Base-by-base conservation (phyloP, 1,140 invertebrate genomes). In the Ectropis grisescens region DNA sequence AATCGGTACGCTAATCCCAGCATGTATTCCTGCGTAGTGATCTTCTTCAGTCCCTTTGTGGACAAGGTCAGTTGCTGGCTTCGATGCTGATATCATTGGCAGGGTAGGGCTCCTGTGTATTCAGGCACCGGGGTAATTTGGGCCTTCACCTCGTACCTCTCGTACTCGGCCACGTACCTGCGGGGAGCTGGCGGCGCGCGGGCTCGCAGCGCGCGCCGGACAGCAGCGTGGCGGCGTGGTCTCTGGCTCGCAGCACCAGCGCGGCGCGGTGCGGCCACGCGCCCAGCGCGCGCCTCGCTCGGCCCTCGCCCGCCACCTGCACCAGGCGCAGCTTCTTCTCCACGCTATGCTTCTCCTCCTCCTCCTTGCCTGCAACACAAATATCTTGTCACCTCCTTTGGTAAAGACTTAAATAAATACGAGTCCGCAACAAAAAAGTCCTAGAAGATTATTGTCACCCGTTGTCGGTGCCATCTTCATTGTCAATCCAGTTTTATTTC, bases 181-280 rank as follows among this genome's bases (percentile, higher is more conserved):
- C 54, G 55, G 10, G 45, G 29, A 11, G 33, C 47, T 2, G 24
- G 24, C 10, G 2, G 23, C 34, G 42, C 37, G 47, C 48, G 23
- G 35, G 44, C 14, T 45, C 12, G 36, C 37, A 47, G 33, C 52
- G 45, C 29, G 59, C 87, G 81, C 25, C 92, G 15, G 89, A 89
- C 6, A 94, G 72, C 54, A 94, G 88, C 57, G 92, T 90, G 2
- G 87, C 84, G 2, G 92, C 88, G 66, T 95, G 93, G 67, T 93
- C 90, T 9, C 92, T 82, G 0, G 92, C 92, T 28, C 92, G 82
- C 29, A 93, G 67, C 83, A 91, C 87, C 7, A 93, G 82, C 47
- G 91, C 91, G n/a, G 89, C 84, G 7, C 90, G 89, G 76, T 92
- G 89, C 26, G 86, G 65, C 91, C 91, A 94, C 50, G 90, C 88